Percentiles rank a stretch among this genome's conserved stretches.
These are phyloP conservation scores for Pollenia griseotomentosa DNA, from an alignment of 2,888 invertebrate genomes.

Conservation along the genomic window DNA sequence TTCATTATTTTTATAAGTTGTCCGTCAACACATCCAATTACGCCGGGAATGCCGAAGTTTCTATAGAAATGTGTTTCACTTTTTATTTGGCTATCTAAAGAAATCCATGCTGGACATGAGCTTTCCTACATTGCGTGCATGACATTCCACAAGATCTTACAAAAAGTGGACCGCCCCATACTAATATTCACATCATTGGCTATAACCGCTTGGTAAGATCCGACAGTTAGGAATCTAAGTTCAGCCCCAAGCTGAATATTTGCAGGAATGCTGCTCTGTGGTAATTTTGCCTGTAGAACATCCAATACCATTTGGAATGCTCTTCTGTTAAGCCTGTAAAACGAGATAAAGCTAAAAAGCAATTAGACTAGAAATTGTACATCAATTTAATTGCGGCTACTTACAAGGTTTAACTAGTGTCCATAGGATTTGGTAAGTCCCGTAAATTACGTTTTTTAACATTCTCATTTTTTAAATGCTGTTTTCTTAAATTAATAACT, in stretches of 20 bases:
- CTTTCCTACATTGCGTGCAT: constrained; percentile 6
- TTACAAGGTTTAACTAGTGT: not conserved
- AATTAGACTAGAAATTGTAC: not conserved
- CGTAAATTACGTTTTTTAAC: too few species aligned
- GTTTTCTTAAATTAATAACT: constrained; percentile 6
- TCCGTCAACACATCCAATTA: too few species aligned
- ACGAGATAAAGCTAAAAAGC: constrained; percentile 6
- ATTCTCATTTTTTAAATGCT: not conserved
- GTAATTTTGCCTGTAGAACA: not conserved
- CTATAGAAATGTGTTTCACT: too few species aligned
- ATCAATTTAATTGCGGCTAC: not conserved
- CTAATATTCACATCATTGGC: constrained; percentile 11
- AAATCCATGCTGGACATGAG: not conserved
- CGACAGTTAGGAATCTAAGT: constrained; percentile 23
- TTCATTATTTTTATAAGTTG: not conserved
- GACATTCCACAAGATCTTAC: too few species aligned
- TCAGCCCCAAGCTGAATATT: constrained; percentile 10
- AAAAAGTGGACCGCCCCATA: constrained; percentile 4
- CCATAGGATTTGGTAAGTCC: not conserved
- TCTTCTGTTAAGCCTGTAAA: not conserved
- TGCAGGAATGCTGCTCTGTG: constrained; percentile 6
- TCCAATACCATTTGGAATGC: constrained; percentile 17
- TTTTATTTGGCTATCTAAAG: not conserved
- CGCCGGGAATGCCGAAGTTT: too few species aligned
- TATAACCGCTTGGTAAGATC: constrained; percentile 18